Base-by-base conservation (phyloP, 1,140 invertebrate species). In the Drosophila ohnishii region DNA sequence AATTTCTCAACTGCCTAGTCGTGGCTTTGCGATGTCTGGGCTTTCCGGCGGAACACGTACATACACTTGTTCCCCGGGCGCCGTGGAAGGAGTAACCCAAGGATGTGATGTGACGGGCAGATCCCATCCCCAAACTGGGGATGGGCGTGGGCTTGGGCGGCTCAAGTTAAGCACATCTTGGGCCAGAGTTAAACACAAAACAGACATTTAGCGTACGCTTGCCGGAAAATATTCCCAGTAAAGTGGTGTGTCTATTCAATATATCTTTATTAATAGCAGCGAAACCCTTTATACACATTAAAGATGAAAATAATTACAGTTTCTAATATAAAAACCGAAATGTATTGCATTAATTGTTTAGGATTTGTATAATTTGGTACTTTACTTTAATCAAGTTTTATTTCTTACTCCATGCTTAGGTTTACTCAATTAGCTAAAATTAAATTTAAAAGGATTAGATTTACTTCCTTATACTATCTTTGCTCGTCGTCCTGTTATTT, bases 1-100 rank as follows among this genome's bases (percentile, higher is more conserved):
- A 84, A 80, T 84, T 84, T 77, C 73, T 69, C 55, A 75, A 60
- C 53, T 76, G 64, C 64, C 58, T 76, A 47, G 51, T 35, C 44
- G 65, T 58, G 50, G 64, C 53, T 45, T 59, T 71, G 71, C 53
- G 47, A 44, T 72, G 67, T 61, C 56, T 73, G 30, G 62, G 61
- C 72, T 74, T 55, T 51, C 35, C 45, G 48, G 22, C 35, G 30
- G 32, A 71, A 75, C 77, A 80, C 71, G 77, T 80, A 80, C 60
- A 25, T 53, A 57, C 42, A 64, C 62, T 73, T 61, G 45, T 56
- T 62, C 22, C 19, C 11, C 39, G 48, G 19, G 32, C 19, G 37
- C 25, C 6, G 40, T 44, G 55, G 35, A 45, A 47, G 47, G 40
- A 60, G 69, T 57, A 57, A 58, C 40, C 39, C 47, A 48, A 45